Evolutionary conservation across 37 sponge, comb jelly and placozoan genomes (phyloP).

Genomic region (Chondrilla cf. caribensis): DNA sequence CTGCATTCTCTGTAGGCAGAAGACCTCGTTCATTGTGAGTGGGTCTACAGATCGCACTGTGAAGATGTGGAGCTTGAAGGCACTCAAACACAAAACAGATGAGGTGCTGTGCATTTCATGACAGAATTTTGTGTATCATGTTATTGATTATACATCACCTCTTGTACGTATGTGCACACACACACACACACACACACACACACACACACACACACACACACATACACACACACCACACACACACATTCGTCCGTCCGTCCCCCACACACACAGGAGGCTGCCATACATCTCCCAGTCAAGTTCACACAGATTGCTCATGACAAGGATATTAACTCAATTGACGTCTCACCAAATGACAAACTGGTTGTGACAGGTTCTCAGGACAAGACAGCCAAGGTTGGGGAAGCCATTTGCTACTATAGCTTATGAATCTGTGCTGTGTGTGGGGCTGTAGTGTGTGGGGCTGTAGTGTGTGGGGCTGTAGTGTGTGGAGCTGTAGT

Average conservation of each 20-base stretch:
- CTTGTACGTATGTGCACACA: not conserved
- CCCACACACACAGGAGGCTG: too few species aligned
- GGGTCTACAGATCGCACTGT: slow-evolving; percentile 76
- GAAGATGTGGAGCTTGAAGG: slow-evolving; percentile 72
- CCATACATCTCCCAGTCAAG: slow-evolving; percentile 32
- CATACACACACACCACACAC: not conserved
- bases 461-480: too few species aligned
- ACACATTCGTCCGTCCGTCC: too few species aligned
- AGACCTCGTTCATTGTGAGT: slow-evolving; percentile 61
- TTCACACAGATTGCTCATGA: slow-evolving; percentile 80
- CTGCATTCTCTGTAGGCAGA: slow-evolving; percentile 29
- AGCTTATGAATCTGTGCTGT: not conserved
- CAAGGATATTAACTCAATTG: slow-evolving; percentile 92
- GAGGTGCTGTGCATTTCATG: slow-evolving; percentile 4
- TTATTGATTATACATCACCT: not conserved
- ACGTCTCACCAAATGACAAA: slow-evolving; percentile 95
- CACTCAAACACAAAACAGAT: not conserved
- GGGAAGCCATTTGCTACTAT: not conserved
- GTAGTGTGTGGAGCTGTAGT: too few species aligned
- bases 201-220: not conserved
- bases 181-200: not conserved
- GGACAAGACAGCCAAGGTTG: slow-evolving; percentile 96
- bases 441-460: too few species aligned
- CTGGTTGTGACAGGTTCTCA: slow-evolving; percentile 89
- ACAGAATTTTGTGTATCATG: too few species aligned